Base-by-base conservation (phyloP, 2,797 vertebrate genomes). In the Martes flavigula region DNA sequence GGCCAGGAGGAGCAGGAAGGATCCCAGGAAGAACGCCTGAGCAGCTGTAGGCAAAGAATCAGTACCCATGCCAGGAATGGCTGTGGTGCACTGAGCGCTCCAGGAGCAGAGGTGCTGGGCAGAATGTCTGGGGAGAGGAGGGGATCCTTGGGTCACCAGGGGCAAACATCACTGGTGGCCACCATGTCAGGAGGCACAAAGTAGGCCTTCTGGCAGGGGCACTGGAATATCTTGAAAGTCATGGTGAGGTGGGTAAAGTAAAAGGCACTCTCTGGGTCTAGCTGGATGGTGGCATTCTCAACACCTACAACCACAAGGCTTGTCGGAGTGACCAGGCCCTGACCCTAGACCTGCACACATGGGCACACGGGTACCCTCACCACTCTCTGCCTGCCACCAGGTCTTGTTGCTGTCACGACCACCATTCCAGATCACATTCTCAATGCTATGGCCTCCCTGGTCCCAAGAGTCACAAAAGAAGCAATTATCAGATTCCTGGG, bases 191-290 rank as follows among this genome's bases (percentile, higher is more conserved):
- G 68, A 58, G 75, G 68, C 20, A 66, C 15, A 54, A 8, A 68
- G 87, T 46, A 91, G 70, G 51, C 15, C 43, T 90, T 84, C 25
- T 81, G 35, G 25, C 3, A 66, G 17, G 32, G 38, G n/a, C n/a
- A 56, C 2, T 43, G 35, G 70, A 48, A 79, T 79, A 99, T 99
- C 99, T 99, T 99, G 96, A 99, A 99, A 95, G 99, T 99, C 99
- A 99, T 99, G 98, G 99, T 99, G 96, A 99, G 99, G 93, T 99
- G 99, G 38, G 99, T 99, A 97, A 99, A 99, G 98, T 99, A 99
- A 98, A 99, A 99, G 97, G 99, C 99, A 0, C 98, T 99, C 97
- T 99, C 99, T 91, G 99, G 98, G 97, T 99, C 99, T 58, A 99
- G 98, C 85, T 98, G 98, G 97, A 99, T 98, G 97, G 99, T 99